These are phyloP conservation scores for Galerucella calmariensis DNA, from an alignment of 2,888 invertebrate species.

Conservation along the genomic window DNA sequence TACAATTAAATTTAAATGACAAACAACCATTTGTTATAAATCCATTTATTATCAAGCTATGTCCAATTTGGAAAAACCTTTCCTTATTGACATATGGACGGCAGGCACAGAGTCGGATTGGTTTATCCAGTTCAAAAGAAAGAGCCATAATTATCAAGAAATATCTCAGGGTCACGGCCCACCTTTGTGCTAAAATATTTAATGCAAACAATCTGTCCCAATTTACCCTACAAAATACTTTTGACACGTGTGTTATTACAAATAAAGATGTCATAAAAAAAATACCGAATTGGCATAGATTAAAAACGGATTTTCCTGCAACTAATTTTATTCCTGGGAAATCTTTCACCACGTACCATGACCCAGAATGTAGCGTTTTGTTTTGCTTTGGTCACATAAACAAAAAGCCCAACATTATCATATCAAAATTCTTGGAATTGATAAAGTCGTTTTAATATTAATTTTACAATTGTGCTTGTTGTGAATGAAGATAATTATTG, in stretches of 20 bases:
- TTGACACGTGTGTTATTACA: background rate
- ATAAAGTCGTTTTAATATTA: background rate
- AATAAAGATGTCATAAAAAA: background rate
- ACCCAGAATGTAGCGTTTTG: background rate
- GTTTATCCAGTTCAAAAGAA: background rate
- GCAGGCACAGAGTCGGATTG: background rate
- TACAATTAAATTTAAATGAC: background rate
- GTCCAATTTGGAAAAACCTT: background rate
- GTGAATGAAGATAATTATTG: conserved; percentile 1
- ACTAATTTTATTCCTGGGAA: background rate
- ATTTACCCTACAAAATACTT: background rate
- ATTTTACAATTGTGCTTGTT: background rate
- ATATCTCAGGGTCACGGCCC: no score
- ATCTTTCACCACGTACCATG: background rate
- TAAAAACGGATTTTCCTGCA: background rate
- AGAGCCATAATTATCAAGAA: no score
- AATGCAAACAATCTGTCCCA: background rate
- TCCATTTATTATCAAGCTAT: background rate
- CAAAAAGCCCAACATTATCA: background rate
- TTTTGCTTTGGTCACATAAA: background rate
- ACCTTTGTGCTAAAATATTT: no score
- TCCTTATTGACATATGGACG: background rate
- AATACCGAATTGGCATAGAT: background rate
- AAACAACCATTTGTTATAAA: background rate
- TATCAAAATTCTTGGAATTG: background rate